Conservation (phyloP, 2,888 invertebrate genomes). For the Lasioglossum lativentre region DNA sequence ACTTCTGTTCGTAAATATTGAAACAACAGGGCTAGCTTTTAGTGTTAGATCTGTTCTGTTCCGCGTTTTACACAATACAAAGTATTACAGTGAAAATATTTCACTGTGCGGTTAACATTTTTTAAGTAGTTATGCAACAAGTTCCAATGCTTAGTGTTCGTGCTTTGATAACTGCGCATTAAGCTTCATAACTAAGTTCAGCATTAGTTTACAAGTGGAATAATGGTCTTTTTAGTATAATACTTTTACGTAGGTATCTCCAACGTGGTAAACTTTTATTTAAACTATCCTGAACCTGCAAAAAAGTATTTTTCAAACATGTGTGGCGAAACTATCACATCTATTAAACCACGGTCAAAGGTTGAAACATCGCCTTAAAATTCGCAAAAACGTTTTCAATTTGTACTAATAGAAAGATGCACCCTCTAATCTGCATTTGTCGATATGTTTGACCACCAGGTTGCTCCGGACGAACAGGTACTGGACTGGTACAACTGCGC, state of each 20-base stretch:
- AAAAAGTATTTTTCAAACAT: too few species aligned
- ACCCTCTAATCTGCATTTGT: conserved; percentile 66
- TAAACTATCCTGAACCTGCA: too few species aligned
- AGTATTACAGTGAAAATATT: neutral
- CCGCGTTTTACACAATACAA: neutral
- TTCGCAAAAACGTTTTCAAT: too few species aligned
- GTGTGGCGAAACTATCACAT: too few species aligned
- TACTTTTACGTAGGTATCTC: too few species aligned
- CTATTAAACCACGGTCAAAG: too few species aligned
- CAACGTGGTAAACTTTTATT: too few species aligned
- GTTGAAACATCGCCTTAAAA: too few species aligned
- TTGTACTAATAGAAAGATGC: neutral
- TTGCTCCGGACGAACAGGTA: conserved; percentile 93
- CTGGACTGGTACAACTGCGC: conserved; percentile 97
- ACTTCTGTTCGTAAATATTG: neutral
- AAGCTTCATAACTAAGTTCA: neutral
- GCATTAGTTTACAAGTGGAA: neutral
- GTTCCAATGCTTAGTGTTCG: neutral
- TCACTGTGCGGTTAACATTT: neutral
- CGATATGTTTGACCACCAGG: conserved; percentile 83
- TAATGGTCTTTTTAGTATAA: neutral
- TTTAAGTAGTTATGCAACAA: neutral
- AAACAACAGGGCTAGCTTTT: neutral
- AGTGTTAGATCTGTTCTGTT: neutral
- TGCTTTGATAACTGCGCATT: neutral